A percentile compares a stretch with the other conserved stretches of the same genome.
Evolutionary conservation across 2,888 invertebrate species (phyloP).

Genomic region (Gastrophysa polygoni): DNA sequence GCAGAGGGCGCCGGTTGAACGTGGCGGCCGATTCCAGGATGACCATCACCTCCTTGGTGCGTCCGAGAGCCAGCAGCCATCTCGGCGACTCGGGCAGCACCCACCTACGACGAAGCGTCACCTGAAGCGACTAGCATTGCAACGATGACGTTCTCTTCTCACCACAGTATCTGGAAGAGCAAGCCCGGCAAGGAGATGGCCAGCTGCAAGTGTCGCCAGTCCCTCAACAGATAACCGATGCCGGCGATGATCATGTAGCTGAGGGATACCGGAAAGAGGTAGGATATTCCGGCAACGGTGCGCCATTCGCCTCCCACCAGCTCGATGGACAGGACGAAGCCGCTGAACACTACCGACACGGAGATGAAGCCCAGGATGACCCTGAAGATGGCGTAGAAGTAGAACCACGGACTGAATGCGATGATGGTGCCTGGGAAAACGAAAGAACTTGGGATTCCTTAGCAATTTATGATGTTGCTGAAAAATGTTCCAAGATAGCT

Average conservation of each 20-base stretch:
- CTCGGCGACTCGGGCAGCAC: slow-evolving; percentile 80
- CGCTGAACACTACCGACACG: slow-evolving; percentile 82
- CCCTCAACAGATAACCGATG: slow-evolving; percentile 71
- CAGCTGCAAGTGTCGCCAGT: slow-evolving; percentile 76
- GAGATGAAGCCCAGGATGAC: slow-evolving; percentile 76
- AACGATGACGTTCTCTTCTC: too few relatives aligned
- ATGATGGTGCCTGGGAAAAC: slow-evolving; percentile 63
- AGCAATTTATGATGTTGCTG: too few relatives aligned
- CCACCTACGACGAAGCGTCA: slow-evolving; percentile 63
- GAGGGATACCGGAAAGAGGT: slow-evolving; percentile 78
- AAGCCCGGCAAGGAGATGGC: slow-evolving; percentile 76
- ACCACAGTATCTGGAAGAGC: slow-evolving; percentile 71
- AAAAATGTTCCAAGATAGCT: too few relatives aligned
- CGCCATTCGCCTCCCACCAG: slow-evolving; percentile 81
- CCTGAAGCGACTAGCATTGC: background rate
- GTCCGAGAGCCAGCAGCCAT: slow-evolving; percentile 76
- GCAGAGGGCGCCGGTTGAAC: slow-evolving; percentile 69
- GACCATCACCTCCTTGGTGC: slow-evolving; percentile 70
- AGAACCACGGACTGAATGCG: slow-evolving; percentile 72
- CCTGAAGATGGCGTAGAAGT: slow-evolving; percentile 72
- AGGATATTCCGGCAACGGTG: slow-evolving; percentile 80
- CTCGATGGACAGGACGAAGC: slow-evolving; percentile 80
- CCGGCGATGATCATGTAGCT: slow-evolving; percentile 77
- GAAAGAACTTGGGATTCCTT: too few relatives aligned
- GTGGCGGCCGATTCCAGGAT: slow-evolving; percentile 70